Evolutionary conservation across 35 echinoderm and acorn worm species (phyloP).

Genomic region (Lytechinus pictus): DNA sequence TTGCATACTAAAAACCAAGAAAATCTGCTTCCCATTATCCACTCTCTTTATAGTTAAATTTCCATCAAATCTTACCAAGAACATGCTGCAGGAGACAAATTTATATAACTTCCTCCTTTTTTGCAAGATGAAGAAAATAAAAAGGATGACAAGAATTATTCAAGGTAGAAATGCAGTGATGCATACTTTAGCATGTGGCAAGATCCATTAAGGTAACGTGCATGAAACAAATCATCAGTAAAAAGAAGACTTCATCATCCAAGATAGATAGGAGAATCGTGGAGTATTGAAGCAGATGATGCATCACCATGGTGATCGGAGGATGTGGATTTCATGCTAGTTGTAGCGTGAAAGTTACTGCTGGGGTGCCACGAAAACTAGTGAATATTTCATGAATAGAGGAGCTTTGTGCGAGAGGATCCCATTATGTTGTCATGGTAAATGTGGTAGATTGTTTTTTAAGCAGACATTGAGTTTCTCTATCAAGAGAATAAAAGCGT

Average conservation of each 20-base stretch:
- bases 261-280: background rate
- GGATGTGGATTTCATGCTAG: slow-evolving; percentile 21
- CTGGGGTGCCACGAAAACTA: background rate
- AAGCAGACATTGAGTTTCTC: too few species aligned
- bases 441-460: too few species aligned
- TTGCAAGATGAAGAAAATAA: background rate
- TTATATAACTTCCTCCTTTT: background rate
- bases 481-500: too few species aligned
- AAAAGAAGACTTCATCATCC: background rate
- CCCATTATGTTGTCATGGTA: background rate
- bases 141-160: background rate
- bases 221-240: background rate
- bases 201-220: background rate
- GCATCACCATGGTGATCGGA: background rate
- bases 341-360: background rate
- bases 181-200: background rate
- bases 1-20: too few species aligned
- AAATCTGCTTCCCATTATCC: background rate
- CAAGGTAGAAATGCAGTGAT: background rate
- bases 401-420: background rate
- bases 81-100: background rate
- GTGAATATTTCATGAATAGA: slow-evolving; percentile 35
- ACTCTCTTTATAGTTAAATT: background rate
- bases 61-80: background rate
- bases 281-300: background rate